Conservation (phyloP, 2,113 vertebrate genomes). For the Syngnathoides biaculeatus region DNA sequence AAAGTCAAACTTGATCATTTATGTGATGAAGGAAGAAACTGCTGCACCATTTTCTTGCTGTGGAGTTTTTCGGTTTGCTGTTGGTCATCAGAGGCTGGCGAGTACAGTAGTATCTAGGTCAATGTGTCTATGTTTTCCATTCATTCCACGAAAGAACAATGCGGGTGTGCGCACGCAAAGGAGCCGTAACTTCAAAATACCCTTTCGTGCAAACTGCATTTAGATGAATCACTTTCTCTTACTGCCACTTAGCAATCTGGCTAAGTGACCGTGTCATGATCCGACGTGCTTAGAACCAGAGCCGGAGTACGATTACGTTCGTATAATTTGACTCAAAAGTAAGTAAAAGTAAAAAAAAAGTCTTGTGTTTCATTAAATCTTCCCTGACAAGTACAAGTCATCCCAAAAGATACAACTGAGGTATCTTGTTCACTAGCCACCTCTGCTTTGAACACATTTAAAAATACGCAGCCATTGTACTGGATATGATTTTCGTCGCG, state of each 20-base stretch:
- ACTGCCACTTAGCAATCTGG: background rate
- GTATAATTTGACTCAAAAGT: too few species aligned
- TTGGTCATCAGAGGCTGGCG: conserved; percentile 9
- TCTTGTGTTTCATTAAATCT: too few species aligned
- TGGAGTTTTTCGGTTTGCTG: conserved; percentile 24
- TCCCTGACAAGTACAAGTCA: too few species aligned
- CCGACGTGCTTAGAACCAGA: background rate
- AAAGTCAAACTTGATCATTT: conserved; percentile 3
- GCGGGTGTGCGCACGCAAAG: background rate
- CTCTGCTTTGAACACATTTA: background rate
- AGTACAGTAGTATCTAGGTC: conserved; percentile 27
- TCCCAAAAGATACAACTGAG: too few species aligned
- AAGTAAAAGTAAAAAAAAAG: too few species aligned
- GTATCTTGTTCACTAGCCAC: too few species aligned
- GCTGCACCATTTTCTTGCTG: conserved; percentile 4
- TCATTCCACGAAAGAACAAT: background rate
- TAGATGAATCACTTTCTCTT: background rate
- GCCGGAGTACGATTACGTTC: too few species aligned
- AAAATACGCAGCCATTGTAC: background rate
- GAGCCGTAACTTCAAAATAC: conserved; percentile 3
- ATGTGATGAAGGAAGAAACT: conserved; percentile 11
- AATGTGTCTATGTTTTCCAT: conserved; percentile 5
- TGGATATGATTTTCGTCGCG: background rate
- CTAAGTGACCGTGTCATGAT: background rate
- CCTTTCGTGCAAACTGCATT: too few species aligned